Evolutionary conservation across 2,113 vertebrate genomes (phyloP).

Genomic region (Aspidoscelis tigris): DNA sequence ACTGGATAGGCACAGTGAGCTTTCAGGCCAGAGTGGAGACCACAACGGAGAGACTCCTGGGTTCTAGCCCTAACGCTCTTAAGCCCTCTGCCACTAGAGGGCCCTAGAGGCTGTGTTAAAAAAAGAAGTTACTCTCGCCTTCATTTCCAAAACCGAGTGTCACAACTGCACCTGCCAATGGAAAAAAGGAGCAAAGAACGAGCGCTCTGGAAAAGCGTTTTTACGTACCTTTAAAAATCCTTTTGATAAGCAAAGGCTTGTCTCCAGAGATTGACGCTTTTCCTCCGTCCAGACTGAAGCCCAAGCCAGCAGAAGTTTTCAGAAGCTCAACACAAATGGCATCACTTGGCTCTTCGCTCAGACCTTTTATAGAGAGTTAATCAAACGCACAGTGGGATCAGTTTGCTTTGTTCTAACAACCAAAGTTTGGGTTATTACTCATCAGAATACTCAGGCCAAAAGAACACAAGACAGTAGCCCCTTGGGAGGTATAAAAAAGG

Average conservation of each 20-base stretch:
- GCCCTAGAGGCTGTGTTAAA: neutral
- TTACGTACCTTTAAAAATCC: conserved; percentile 88
- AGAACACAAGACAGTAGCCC: neutral
- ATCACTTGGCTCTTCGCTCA: conserved; percentile 71
- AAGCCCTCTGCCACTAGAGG: too few species aligned
- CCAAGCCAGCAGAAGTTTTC: conserved; percentile 91
- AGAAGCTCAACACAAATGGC: conserved; percentile 84
- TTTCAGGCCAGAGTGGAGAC: too few species aligned
- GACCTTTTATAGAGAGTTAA: conserved; percentile 58
- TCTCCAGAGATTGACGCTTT: conserved; percentile 84
- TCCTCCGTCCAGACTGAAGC: conserved; percentile 90
- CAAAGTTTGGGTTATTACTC: neutral
- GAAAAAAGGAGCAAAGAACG: neutral
- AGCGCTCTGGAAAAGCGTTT: neutral
- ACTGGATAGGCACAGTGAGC: too few species aligned
- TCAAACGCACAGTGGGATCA: conserved; percentile 22
- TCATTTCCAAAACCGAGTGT: neutral
- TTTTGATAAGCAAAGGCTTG: conserved; percentile 86
- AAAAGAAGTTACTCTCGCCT: neutral
- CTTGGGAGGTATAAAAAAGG: neutral
- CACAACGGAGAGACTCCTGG: too few species aligned
- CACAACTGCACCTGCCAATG: neutral
- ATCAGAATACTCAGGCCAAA: neutral
- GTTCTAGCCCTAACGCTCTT: too few species aligned
- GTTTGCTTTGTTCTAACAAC: conserved; percentile 7